Base-by-base conservation (phyloP, 1,140 invertebrate species). In the Bombyx mandarina region DNA sequence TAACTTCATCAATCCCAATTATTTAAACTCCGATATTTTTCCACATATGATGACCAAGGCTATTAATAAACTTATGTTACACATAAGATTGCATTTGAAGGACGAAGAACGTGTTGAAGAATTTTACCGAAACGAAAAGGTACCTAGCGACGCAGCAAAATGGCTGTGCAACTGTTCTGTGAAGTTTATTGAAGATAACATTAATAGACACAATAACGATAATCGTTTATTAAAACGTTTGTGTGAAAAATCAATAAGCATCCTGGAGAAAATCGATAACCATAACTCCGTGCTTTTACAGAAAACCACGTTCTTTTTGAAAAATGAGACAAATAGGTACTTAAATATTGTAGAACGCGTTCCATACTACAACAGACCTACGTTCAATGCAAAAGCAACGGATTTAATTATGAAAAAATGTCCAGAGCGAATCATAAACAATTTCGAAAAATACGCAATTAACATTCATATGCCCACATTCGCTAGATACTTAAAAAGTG, bases 101-200 rank as follows among this genome's bases (percentile, higher is more conserved):
- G 65, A 79, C 60, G 65, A 71, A 63, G 42, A 45, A n/a, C 62
- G 78, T 1, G 69, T 61, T 7, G 75, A 81, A 68, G 46, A 68
- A 52, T 82, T 80, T 60, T 79, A 74, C 61, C 54, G 64, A 9
- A 55, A 71, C 50, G 77, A 78, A 69, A 57, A 65, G 35, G 60
- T 67, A 54, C 35, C 57, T 45, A 57, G 60, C 26, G 62, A 65
- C 42, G 75, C 75, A 43, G n/a, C 62, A 5, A 72, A 80, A 55
- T 83, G 80, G 80, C 58, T 83, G 52, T 72, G 67, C 8, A 50
- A 65, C 46, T 83, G 80, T 60, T 81, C 78, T 18, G 10, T 68
- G 18, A 46, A 67, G 42, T 77, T 81, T 54, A 79, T 79, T 44
- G 58, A 71, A 57, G 48, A 62, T 12, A 69, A 73, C 18, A 43